Evolutionary conservation across 2,888 invertebrate genomes (phyloP).

Genomic region (Ophion slaviceki): DNA sequence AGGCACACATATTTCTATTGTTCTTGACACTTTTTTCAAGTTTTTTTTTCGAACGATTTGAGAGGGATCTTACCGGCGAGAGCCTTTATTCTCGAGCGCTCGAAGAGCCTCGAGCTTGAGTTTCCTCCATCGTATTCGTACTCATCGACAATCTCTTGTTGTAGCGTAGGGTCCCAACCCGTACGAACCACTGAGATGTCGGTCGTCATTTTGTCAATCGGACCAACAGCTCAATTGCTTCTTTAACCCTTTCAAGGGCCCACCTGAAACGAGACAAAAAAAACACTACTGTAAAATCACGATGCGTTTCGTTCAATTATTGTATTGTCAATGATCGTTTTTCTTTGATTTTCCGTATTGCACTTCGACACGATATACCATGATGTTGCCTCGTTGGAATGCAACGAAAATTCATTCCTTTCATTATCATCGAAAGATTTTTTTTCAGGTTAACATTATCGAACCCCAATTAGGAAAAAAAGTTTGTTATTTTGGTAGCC

Average conservation of each 20-base stretch:
- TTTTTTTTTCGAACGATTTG: conserved; percentile 3
- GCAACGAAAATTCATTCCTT: too few species aligned
- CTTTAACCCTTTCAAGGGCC: conserved; percentile 79
- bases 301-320: not conserved
- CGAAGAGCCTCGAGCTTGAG: conserved; percentile 99
- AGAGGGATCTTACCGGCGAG: conserved; percentile 91
- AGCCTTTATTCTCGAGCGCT: conserved; percentile 99
- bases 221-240: conserved; percentile 80
- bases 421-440: too few species aligned
- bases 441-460: too few species aligned
- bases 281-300: not conserved
- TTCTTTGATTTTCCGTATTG: not conserved
- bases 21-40: conserved; percentile 6
- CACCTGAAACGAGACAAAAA: conserved; percentile 74
- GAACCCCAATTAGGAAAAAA: too few species aligned
- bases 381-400: too few species aligned
- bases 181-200: conserved; percentile 97
- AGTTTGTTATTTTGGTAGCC: too few species aligned
- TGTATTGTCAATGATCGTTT: not conserved
- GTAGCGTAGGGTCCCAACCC: conserved; percentile 95
- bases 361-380: too few species aligned
- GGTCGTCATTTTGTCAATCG: conserved; percentile 92
- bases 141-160: conserved; percentile 97
- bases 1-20: not conserved
- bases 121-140: conserved; percentile 99